Base-by-base conservation (phyloP, 1,140 invertebrate species). In the Cyclargus thomasi region DNA sequence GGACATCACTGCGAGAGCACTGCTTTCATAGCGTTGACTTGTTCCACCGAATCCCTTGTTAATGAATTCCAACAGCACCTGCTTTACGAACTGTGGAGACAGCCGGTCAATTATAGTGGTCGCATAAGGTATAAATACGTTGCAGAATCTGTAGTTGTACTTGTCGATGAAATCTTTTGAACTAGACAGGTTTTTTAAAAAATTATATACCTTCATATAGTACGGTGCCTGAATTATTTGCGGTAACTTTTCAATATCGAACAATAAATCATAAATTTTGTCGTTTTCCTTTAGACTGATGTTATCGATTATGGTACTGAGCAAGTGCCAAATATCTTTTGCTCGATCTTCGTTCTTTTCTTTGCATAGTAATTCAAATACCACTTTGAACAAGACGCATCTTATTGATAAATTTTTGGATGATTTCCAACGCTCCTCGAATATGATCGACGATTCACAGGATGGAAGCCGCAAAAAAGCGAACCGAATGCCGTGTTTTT, bases 401-500 rank as follows among this genome's bases (percentile, higher is more conserved):
- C 82, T 73, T 23, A 87, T 84, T 17, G 75, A 78, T 18, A 67
- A 63, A 64, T 85, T 85, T 74, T 82, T 81, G 29, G 75, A 74
- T 57, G 64, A 67, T 64, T 76, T 75, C 80, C 83, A 85, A 6
- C 79, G 70, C 64, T 75, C 74, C 7, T 53, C 67, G 39, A 83
- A 78, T 36, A 76, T 62, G 69, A 68, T 39, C 67, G 77, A 76
- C 16, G 84, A 53, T 53, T 81, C 70, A 17, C 75, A 59, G 16
- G 65, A 63, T 23, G 80, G 64, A 22, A 87, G 66, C 71, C 83
- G 83, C 11, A 36, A 65, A 64, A 78, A 81, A 18, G 80, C 79
- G 17, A 80, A 22, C 18, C 82, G 74, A 20, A 87, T 77, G 10
- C 80, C 80, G 67, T 87, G 83, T 72, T 87, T 87, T 75, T 83